A percentile compares a stretch with the other conserved stretches of the same genome.
phyloP scores from a whole-genome alignment of 1,140 invertebrate species.

The Manduca sexta region DNA sequence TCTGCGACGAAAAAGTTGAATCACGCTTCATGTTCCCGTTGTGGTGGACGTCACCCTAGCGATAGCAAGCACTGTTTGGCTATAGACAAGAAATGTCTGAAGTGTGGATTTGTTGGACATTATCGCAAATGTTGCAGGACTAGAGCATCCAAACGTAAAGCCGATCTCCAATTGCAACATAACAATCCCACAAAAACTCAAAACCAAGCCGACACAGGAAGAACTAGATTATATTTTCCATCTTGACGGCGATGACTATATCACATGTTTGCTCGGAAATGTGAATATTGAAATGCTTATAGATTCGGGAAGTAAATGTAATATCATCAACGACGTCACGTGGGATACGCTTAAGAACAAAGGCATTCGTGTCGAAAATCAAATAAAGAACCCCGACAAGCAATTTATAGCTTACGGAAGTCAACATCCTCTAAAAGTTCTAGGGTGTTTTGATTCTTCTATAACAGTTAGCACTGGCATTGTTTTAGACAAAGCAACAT shows the following conservation, averaged over 20 bases:
- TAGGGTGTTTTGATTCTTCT: conserved; percentile 17
- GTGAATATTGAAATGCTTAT: conserved; percentile 15
- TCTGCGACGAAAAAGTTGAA: background rate
- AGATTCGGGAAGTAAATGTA: conserved; percentile 26
- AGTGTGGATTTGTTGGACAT: conserved; percentile 22
- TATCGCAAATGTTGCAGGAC: conserved; percentile 12
- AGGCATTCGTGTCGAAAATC: conserved; percentile 16
- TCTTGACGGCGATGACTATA: conserved; percentile 13
- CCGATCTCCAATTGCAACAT: background rate
- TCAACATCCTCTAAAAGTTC: conserved; percentile 10
- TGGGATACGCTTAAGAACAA: conserved; percentile 21
- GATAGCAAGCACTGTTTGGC: conserved; percentile 11
- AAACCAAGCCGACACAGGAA: background rate
- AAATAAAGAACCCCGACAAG: conserved; percentile 14
- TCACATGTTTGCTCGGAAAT: conserved; percentile 15
- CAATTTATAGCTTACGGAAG: conserved; percentile 19
- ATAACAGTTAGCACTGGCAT: conserved; percentile 1
- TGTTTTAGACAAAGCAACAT: conserved; percentile 3
- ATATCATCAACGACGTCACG: conserved; percentile 24
- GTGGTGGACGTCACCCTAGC: conserved; percentile 3
- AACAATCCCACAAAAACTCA: conserved; percentile 1
- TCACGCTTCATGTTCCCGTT: background rate
- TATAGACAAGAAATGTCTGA: conserved; percentile 16
- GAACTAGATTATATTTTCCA: conserved; percentile 22
- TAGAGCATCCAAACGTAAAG: conserved; percentile 1